phyloP scores from a whole-genome alignment of 2,113 vertebrate species.

The Athene cunicularia region DNA sequence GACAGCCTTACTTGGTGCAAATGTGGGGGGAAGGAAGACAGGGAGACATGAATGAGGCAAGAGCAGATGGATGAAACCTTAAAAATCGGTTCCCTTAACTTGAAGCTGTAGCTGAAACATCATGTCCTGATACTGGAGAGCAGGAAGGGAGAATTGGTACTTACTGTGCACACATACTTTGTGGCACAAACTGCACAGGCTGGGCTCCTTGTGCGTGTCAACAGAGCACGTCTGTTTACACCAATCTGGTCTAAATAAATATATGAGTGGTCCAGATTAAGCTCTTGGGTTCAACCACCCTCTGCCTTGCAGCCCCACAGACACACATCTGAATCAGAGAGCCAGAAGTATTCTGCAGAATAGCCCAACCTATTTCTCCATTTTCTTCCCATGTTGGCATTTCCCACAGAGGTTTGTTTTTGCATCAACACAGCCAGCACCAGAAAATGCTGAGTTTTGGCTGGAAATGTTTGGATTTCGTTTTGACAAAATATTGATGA shows the following conservation, averaged over 20 bases:
- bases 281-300: not conserved
- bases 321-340: not conserved
- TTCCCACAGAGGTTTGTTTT: slow-evolving; percentile 43
- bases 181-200: not conserved
- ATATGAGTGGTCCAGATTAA: not conserved
- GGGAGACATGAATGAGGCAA: not conserved
- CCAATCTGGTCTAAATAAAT: not conserved
- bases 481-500: slow-evolving; percentile 47
- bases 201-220: not conserved
- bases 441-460: slow-evolving; percentile 40
- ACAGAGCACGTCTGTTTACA: not conserved
- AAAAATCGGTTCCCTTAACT: not conserved
- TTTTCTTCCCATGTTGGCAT: not conserved
- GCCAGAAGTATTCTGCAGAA: not conserved
- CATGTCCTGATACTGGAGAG: not conserved
- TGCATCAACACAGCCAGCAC: not conserved
- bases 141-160: rapidly evolving
- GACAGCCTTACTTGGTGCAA: not conserved
- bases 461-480: slow-evolving; percentile 29
- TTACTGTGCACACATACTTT: not conserved
- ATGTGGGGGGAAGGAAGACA: not conserved
- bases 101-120: not conserved
- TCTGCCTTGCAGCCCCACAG: not conserved
- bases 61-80: not conserved
- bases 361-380: not conserved